Base-by-base conservation (phyloP, 2,113 vertebrate genomes). In the Centropristis striata region DNA sequence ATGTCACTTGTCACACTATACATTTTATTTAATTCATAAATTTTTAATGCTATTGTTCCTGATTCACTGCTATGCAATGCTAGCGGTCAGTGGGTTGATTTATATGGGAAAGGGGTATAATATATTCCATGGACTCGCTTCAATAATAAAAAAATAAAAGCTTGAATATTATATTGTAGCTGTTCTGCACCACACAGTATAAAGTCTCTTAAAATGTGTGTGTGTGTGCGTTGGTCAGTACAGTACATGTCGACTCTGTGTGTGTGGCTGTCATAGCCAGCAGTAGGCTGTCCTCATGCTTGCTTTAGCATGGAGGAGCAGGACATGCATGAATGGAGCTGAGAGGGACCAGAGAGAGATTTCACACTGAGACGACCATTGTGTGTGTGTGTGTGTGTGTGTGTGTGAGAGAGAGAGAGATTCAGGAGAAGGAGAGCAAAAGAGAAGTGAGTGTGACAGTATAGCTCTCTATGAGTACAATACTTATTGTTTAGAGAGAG, bases 261-360 rank as follows among this genome's bases (percentile, higher is more conserved):
- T 78, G 83, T 83, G 78, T 41, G 74, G 63, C 63, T 87, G 91
- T 83, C 83, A 85, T 21, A 78, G 78, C 28, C 74, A 85, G 82
- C 88, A 79, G 83, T 76, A 74, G 86, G 78, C 77, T 76, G 72
- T 81, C 86, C 89, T 90, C 78, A 83, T 66, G 86, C 79, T 92
- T 71, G 75, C 85, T 89, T 86, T 90, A 90, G 87, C 88, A 81
- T 84, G 78, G 87, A 90, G 83, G 75, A 88, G 80, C 77, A 86
- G 86, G 84, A 86, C 76, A 87, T 72, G 81, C 84, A 78, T 85
- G 84, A 73, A 77, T 79, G 78, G 71, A 85, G 71, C 70, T 81
- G 73, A 87, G 86, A 83, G 73, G 80, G 83, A 88, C 72, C 86
- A 85, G 71, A 88, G 83, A 85, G 80, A 74, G 70, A 87, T 86